Conservation (phyloP, 2,888 invertebrate species). For the Torymus auratus region DNA sequence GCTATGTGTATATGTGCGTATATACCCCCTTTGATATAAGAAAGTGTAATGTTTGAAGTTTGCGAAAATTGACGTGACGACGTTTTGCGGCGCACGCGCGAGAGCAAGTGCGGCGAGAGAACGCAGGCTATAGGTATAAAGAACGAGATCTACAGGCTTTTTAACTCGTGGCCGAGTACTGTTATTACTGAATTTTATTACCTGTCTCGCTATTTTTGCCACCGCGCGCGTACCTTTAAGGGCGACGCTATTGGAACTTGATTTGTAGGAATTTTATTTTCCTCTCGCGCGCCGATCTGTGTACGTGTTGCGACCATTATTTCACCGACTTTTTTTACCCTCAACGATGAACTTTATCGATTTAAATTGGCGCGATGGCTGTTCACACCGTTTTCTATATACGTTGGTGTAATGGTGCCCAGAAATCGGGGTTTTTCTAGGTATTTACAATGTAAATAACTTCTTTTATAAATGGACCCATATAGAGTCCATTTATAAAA, state of each 20-base stretch:
- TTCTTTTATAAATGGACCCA: too few relatives aligned
- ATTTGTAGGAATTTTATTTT: constrained; percentile 35
- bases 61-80: constrained; percentile 55
- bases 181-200: constrained; percentile 53
- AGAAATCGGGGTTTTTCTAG: too few relatives aligned
- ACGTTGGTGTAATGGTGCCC: too few relatives aligned
- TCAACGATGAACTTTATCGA: not conserved
- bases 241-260: constrained; percentile 30
- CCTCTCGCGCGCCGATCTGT: not conserved
- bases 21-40: constrained; percentile 11
- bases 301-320: not conserved
- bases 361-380: not conserved
- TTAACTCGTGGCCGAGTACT: constrained; percentile 40
- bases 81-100: constrained; percentile 36
- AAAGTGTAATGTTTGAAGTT: constrained; percentile 57
- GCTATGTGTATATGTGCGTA: too few relatives aligned
- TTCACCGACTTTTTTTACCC: not conserved
- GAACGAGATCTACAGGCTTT: constrained; percentile 54
- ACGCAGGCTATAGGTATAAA: not conserved
- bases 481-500: too few relatives aligned
- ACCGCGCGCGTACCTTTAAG: constrained; percentile 1
- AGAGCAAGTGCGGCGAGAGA: too few relatives aligned
- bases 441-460: too few relatives aligned
- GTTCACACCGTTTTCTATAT: too few relatives aligned
- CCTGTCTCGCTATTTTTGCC: constrained; percentile 44